Evolutionary conservation across 2,888 invertebrate genomes (phyloP).

Genomic region (Drosophila eohydei): DNA sequence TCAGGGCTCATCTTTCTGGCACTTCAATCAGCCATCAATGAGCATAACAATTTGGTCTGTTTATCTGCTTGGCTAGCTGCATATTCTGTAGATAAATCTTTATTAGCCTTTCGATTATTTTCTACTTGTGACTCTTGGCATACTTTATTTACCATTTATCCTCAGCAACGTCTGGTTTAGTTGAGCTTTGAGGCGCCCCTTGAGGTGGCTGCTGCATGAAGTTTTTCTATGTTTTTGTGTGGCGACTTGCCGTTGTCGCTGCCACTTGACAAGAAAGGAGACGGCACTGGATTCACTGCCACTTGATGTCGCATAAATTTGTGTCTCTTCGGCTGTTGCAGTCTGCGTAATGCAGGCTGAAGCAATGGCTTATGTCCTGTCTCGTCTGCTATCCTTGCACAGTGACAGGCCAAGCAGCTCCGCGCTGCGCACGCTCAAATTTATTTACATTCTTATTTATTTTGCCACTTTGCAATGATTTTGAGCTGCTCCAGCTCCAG

Average conservation of each 20-base stretch:
- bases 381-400: constrained; percentile 42
- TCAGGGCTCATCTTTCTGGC: neutral
- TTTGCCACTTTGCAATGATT: constrained; percentile 74
- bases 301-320: constrained; percentile 69
- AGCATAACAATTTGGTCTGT: neutral
- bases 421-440: constrained; percentile 53
- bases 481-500: constrained; percentile 48
- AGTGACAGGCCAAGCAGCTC: constrained; percentile 19
- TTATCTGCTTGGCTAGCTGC: neutral
- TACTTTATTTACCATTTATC: constrained; percentile 1
- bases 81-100: constrained; percentile 1
- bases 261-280: constrained; percentile 42
- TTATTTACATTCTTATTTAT: constrained; percentile 75
- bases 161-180: constrained; percentile 16
- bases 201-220: constrained; percentile 28
- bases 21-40: neutral
- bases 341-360: constrained; percentile 51
- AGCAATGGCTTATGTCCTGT: constrained; percentile 60
- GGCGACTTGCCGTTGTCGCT: constrained; percentile 27
- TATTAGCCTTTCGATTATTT: constrained; percentile 10
- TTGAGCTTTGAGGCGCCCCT: constrained; percentile 25
- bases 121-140: neutral
- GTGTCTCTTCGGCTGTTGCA: constrained; percentile 36
- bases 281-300: constrained; percentile 53
- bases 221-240: constrained; percentile 19